Evolutionary conservation across 2,113 vertebrate species (phyloP), one percentile per base, ranked within the genome.

Genomic region (Percina caprodes): DNA sequence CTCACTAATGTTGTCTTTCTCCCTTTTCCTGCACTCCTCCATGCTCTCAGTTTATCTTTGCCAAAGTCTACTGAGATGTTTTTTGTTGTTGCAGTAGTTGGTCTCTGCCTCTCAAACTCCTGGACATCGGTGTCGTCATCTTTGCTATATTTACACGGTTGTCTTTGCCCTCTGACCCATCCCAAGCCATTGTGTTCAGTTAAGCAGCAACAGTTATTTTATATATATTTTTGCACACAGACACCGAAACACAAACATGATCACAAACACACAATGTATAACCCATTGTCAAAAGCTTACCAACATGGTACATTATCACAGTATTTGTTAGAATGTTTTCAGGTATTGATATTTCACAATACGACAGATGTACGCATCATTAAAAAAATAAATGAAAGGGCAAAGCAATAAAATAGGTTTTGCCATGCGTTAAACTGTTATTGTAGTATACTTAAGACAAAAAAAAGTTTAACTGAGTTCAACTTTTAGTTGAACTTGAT

Each of bases 1-100:
- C 88, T 89, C 85, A 77, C 93, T 94, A 88, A 91, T 91, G 87
- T 83, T 88, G 86, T 91, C 91, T 72, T 81, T 89, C 88, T 90
- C 84, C 84, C 80, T 89, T 72, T 84, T 77, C 65, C 87, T 86
- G 78, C 69, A 74, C 86, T 88, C 78, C 86, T 82, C 83, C 79
- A 85, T n/a, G n/a, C 86, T 87, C 62, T 83, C 42, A 26, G 73
- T 76, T 77, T n/a, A 30, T 80, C 77, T 69, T 73, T 69, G 73
- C 80, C 84, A 87, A 74, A 85, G 35, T 86, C 65, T 30, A 42
- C 86, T 13, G 46, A 66, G 63, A 48, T 77, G 45, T 39, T 61
- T 58, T 65, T 81, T 70, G 69, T 48, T 67, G 76, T 63, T 71
- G 35, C 60, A 72, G 39, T 56, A 18, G 51, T 76, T 67, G 30